phyloP scores from a whole-genome alignment of 2,113 vertebrate species.

The Camelus dromedarius region DNA sequence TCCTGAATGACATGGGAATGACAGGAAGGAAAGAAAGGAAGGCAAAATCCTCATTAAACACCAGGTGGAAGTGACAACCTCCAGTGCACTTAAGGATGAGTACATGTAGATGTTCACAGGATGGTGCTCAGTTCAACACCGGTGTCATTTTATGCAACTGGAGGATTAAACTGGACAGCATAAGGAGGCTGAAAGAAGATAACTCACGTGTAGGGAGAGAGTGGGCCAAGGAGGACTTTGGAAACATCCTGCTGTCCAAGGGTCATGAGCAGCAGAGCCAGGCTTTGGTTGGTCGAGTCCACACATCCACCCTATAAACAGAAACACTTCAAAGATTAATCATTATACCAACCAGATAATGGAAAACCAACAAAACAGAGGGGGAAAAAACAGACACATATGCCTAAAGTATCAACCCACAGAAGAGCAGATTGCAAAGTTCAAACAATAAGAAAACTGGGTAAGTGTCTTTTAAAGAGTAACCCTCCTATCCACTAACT shows the following conservation, averaged over 20 bases:
- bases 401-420: neutral
- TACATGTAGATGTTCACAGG: neutral
- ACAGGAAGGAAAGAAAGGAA: conserved; percentile 47
- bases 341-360: conserved; percentile 78
- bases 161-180: conserved; percentile 44
- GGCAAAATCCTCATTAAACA: conserved; percentile 1
- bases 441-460: conserved; percentile 71
- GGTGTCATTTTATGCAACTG: neutral
- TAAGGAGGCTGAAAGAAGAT: conserved; percentile 59
- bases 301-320: conserved; percentile 96
- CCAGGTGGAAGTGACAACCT: neutral
- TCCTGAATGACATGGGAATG: neutral
- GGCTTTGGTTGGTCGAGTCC: conserved; percentile 97
- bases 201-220: conserved; percentile 98
- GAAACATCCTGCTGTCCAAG: conserved; percentile 98
- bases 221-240: conserved; percentile 95
- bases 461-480: conserved; percentile 59
- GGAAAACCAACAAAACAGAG: conserved; percentile 8
- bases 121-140: neutral
- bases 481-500: conserved; percentile 37
- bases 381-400: conserved; percentile 17
- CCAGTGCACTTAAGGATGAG: neutral
- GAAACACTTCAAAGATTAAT: conserved; percentile 85
- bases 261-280: conserved; percentile 96
- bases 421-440: neutral